Evolutionary conservation across 2,113 vertebrate genomes (phyloP), one percentile per base, ranked within the genome.

Genomic region (Colossoma macropomum): DNA sequence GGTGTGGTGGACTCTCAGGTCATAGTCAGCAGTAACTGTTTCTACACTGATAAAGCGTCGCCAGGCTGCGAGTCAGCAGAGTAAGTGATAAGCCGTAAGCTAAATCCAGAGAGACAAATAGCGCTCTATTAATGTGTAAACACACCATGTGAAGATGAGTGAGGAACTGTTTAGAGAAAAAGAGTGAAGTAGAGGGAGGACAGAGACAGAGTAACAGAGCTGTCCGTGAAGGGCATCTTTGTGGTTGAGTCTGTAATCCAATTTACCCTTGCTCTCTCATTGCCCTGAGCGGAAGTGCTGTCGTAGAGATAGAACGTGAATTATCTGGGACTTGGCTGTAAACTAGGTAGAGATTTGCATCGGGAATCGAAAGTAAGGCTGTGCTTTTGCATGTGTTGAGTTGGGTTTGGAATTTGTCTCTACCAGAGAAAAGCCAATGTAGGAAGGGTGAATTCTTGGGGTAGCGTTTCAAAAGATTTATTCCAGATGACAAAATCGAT

Each of bases 341-440:
- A 65, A 77, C 45, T 28, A 27, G 54, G 66, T 45, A 68, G 69
- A 71, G 48, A 74, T 74, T 73, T 81, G 48, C 25, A 59, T 48
- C 38, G 27, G 54, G 10, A 34, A 17, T 19, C 28, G 32, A 25
- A 56, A 45, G 50, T 16, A 59, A 60, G 66, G 13, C 62, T 32
- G 6, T 68, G 7, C 8, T 7, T 38, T 38, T 34, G 32, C 17
- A 15, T 65, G 0, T 65, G 60, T 27, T 12, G 60, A 19, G 10
- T 27, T 30, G 4, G 27, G 65, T 66, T 66, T 32, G 28, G 28
- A 3, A 16, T 66, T 30, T 30, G 5, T n/a, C n/a, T 6, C 27
- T 66, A 30, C 7, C 16, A 68, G 65, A 34, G 63, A 65, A 4
- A 30, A 15, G 10, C 25, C 15, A 30, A 3, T 16, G 13, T 28